Evolutionary conservation across 37 sponge, comb jelly and placozoan species (phyloP).

Genomic region (Spongia lamella): DNA sequence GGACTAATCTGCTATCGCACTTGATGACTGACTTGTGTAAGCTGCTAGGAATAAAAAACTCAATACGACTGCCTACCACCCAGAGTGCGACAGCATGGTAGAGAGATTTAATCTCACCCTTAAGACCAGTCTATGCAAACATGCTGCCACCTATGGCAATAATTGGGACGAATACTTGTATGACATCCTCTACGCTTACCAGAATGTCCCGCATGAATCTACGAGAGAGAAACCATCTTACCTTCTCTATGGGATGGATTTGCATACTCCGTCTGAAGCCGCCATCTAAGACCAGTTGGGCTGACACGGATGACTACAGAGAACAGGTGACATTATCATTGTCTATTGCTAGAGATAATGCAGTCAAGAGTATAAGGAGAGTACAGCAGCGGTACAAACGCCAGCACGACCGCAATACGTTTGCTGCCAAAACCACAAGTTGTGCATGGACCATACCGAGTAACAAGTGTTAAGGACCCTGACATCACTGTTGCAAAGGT

Average conservation of each 20-base stretch:
- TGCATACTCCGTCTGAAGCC: slow-evolving; percentile 22
- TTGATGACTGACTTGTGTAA: slow-evolving; percentile 37
- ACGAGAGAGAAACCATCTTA: slow-evolving; percentile 37
- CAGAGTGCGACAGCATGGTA: slow-evolving; percentile 8
- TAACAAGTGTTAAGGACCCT: no score
- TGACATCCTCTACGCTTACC: slow-evolving; percentile 11
- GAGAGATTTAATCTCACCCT: slow-evolving; percentile 12
- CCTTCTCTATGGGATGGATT: slow-evolving; percentile 40
- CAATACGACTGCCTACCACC: slow-evolving; percentile 4
- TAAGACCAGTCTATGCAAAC: neutral
- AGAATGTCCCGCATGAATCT: slow-evolving; percentile 27
- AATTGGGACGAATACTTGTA: slow-evolving; percentile 44
- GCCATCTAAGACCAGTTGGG: neutral
- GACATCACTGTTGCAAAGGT: no score
- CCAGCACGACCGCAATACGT: slow-evolving; percentile 18
- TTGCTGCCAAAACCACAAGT: no score
- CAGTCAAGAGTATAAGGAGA: slow-evolving; percentile 4
- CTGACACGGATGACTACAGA: slow-evolving; percentile 18
- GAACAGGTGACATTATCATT: slow-evolving; percentile 21
- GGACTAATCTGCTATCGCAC: slow-evolving; percentile 46
- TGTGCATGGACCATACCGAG: no score
- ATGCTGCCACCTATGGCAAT: neutral
- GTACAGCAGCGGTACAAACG: slow-evolving; percentile 20
- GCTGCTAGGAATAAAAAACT: slow-evolving; percentile 28
- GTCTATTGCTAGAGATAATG: slow-evolving; percentile 17